Evolutionary conservation across 2,797 vertebrate species (phyloP), one percentile per base, ranked within the genome.

Genomic region (Synaphobranchus kaupii): DNA sequence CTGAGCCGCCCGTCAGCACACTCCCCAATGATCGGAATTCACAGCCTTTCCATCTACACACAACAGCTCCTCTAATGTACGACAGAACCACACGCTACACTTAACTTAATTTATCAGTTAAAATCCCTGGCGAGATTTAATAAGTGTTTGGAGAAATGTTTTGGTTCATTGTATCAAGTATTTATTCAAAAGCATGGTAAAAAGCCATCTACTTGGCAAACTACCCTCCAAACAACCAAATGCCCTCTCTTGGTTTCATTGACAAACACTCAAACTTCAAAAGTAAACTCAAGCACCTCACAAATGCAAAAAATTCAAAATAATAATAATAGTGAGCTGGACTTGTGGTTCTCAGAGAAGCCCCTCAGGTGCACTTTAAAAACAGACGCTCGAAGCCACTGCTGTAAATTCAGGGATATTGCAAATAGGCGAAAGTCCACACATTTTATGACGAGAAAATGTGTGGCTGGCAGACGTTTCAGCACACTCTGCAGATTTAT

Each of bases 321-420:
- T 48, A 44, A 78, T 78, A 80, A 48, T 25, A 48, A 80, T 25
- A 25, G 39, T 8, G 22, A 48, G 20, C 17, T 25, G 76, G 48
- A 48, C 76, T 48, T 22, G 76, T 22, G 76, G 15, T 8, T 7
- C n/a, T 80, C 76, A 47, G 39, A 39, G 39, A 47, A 78, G 20
- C 17, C 39, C 76, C 76, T 10, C 76, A 80, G 76, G 76, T 80
- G 39, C 76, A 47, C 76, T 48, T 80, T 25, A 80, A 47, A 80
- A 80, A 80, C 52, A 83, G 52, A 56, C 50, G 63, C 28, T 56
- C 5, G 31, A 39, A 63, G 56, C 83, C 34, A 5, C 28, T 10
- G 83, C 83, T 44, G 83, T 63, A 84, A 84, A 84, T 39, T 63
- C 54, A 25, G 39, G 76, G 15, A 25, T 48, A 80, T 48, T 80